Base-by-base conservation (phyloP, 2,888 invertebrate species). In the Chouioia cunea region DNA sequence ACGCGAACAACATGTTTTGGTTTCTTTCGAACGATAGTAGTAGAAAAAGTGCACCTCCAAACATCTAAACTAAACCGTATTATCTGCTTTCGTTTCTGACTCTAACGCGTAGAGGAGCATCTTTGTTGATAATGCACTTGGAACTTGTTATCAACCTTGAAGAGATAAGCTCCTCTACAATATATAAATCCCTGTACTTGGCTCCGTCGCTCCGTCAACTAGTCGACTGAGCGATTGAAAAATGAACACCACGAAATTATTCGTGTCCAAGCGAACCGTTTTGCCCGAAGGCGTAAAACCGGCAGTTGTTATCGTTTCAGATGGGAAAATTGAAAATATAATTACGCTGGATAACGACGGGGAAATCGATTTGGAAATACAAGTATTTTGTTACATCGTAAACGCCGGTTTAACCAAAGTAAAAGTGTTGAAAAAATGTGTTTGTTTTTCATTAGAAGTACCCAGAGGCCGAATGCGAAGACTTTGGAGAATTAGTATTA, bases 281-380 rank as follows among this genome's bases (percentile, higher is more conserved):
- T 71, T 82, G n/a, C 73, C 75, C 2, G 70, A 78, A 20, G 64
- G 74, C 43, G 68, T 80, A 20, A 65, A 71, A 53, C 77, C 81
- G 20, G 80, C 79, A 8, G 88, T 92, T 73, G 82, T 92, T 46
- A 89, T 91, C 22, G 84, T 88, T 63, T 80, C 80, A 1, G 84
- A 88, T 79, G 92, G 91, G 16, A 87, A 87, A 76, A 91, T 92
- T 75, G 82, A 87, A 74, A 82, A 86, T 76, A 83, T 92, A 46
- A 78, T 91, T 20, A 14, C 16, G 12, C 57, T 59, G 15, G 10
- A 3, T 0, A 20, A 53, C 27, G 69, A 65, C 12, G 14, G 50
- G 2, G 59, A 68, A 18, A 57, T 71, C 0, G 20, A 44, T 2
- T 15, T 52, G 2, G 18, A 43, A 4, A n/a, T 71, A 16, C n/a